phyloP scores from a whole-genome alignment of 2,888 invertebrate genomes.

The Ophioninae sp. region DNA sequence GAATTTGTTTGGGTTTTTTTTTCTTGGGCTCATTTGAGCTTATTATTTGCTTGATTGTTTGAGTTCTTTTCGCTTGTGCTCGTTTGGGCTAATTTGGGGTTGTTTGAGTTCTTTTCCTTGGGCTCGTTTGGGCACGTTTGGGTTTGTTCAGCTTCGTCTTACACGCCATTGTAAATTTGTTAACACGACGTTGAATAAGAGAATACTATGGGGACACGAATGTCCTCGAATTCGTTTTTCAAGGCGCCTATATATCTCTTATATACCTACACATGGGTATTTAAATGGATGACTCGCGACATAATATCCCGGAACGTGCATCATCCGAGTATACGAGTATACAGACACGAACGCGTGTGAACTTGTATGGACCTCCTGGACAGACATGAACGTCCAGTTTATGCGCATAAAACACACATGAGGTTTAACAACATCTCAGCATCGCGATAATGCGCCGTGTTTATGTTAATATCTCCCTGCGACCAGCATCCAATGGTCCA shows the following conservation, averaged over 20 bases:
- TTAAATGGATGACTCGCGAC: neutral
- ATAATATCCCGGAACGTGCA: constrained; percentile 1
- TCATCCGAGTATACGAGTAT: neutral
- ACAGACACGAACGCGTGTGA: neutral
- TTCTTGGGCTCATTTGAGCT: too few relatives aligned
- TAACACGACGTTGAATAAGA: neutral
- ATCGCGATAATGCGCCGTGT: constrained; percentile 73
- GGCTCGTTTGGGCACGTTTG: too few relatives aligned
- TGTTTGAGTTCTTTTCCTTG: too few relatives aligned
- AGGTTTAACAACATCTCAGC: constrained; percentile 70
- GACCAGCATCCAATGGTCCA: constrained; percentile 59
- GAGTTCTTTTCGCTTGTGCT: too few relatives aligned
- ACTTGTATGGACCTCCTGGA: constrained; percentile 37
- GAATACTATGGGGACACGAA: neutral
- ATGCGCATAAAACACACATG: constrained; percentile 70
- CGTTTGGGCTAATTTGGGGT: too few relatives aligned
- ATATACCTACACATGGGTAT: neutral
- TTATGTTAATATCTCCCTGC: constrained; percentile 71
- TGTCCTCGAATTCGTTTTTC: neutral
- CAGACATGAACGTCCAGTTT: constrained; percentile 62
- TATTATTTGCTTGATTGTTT: too few relatives aligned
- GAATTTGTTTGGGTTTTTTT: too few relatives aligned
- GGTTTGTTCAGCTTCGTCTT: too few relatives aligned
- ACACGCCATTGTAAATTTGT: too few relatives aligned
- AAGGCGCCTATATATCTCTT: too few relatives aligned